phyloP scores from a whole-genome alignment of 2,113 vertebrate genomes.

The Podarcis raffonei region DNA sequence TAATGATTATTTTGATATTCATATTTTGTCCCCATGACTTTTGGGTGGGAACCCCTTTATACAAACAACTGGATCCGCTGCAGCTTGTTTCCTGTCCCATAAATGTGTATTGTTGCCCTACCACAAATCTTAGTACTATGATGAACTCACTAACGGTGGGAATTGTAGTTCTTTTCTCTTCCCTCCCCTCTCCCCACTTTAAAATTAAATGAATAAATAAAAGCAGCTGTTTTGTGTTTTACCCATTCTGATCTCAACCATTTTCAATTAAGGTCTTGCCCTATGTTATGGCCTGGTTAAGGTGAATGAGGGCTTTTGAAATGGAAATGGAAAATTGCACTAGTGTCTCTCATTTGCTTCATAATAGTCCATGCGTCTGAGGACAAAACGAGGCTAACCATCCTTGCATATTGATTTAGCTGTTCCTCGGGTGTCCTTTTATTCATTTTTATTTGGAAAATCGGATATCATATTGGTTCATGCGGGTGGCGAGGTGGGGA shows the following conservation, averaged over 20 bases:
- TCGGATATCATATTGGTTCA: neutral
- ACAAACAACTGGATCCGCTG: neutral
- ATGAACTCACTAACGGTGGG: slow-evolving; percentile 1
- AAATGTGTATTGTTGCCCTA: slow-evolving; percentile 24
- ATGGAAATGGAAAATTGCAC: slow-evolving; percentile 38
- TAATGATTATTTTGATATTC: neutral
- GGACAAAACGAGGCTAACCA: slow-evolving; percentile 36
- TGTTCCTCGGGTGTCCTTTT: slow-evolving; percentile 1
- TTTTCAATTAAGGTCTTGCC: slow-evolving; percentile 53
- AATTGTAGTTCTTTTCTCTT: neutral
- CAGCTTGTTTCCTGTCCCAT: fast-evolving
- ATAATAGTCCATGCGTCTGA: slow-evolving; percentile 27
- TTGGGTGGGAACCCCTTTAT: neutral
- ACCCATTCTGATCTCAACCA: slow-evolving; percentile 11
- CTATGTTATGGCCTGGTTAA: slow-evolving; percentile 45
- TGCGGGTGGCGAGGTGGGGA: neutral
- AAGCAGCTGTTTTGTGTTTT: slow-evolving; percentile 39
- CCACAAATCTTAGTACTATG: no score
- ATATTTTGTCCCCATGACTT: neutral
- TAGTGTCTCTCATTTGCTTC: slow-evolving; percentile 52
- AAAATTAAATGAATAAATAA: slow-evolving; percentile 7
- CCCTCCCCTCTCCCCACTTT: slow-evolving; percentile 1
- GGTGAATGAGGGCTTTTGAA: slow-evolving; percentile 50
- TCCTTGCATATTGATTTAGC: slow-evolving; percentile 23
- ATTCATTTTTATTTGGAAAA: slow-evolving; percentile 27